Evolutionary conservation across 2,113 vertebrate species (phyloP), one percentile per base, ranked within the genome.

Genomic region (Uria aalge): DNA sequence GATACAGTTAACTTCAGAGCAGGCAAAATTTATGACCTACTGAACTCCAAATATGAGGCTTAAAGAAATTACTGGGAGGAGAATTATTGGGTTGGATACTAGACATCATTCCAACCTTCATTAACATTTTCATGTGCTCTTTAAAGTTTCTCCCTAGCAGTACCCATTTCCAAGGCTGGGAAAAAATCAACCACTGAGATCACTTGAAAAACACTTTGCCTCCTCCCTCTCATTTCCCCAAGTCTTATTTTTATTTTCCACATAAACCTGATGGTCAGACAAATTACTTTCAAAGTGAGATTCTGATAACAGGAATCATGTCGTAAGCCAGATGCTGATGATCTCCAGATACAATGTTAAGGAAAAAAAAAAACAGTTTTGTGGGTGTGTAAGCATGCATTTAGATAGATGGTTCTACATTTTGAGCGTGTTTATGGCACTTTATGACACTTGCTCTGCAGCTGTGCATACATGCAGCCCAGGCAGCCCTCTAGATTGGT

Each of bases 1-100:
- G 82, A 95, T 78, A 73, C 88, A 81, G 94, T 96, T 97, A 95
- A 69, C 88, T 96, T 91, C 69, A 90, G 93, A 89, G 90, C 92
- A 77, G 88, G 90, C 79, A 89, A 80, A 97, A 97, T 97, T 97
- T 95, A 96, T 92, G 83, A 97, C 93, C 95, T 89, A 85, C 86
- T 94, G 92, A 95, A 97, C 90, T 96, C 74, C 38, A 89, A 94
- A 55, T 82, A 92, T 48, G 73, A 93, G 41, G 83, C 88, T 83
- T 85, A 86, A 95, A 95, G 95, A 96, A 92, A 95, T 97, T 95
- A 95, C 78, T 81, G 80, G 47, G 84, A 91, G 92, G 77, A 96
- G 94, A 97, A 91, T 92, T 94, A 92, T 78, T 93, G 67, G 81
- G 62, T 80, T 92, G 92, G 76, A 88, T 88, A 94, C 66, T 50